A percentile compares a stretch with the other conserved stretches of the same genome.
Conservation (phyloP, 2,888 invertebrate species). For the Orthonevra nobilis region DNA sequence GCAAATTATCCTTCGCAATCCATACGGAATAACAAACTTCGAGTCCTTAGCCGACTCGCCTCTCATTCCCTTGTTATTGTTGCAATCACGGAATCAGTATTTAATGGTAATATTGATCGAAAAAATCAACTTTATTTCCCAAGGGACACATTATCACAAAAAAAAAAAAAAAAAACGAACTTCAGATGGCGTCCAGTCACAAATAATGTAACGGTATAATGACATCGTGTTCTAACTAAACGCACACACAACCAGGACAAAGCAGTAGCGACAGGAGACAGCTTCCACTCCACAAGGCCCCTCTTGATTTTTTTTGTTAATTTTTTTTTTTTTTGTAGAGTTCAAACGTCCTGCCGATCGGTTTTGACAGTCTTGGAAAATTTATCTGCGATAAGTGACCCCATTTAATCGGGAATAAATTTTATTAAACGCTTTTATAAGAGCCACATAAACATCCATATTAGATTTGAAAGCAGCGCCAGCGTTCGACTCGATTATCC, state of each 20-base stretch:
- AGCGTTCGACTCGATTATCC: constrained; percentile 30
- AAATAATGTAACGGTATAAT: constrained; percentile 58
- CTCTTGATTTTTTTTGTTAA: background rate
- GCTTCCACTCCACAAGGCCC: too few relatives aligned
- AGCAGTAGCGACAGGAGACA: background rate
- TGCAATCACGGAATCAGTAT: constrained; percentile 61
- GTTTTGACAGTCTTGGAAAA: constrained; percentile 57
- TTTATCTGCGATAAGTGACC: constrained; percentile 56
- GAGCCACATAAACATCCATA: constrained; percentile 55
- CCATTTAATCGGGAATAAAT: constrained; percentile 63
- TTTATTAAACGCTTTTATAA: constrained; percentile 65
- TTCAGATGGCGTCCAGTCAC: constrained; percentile 36
- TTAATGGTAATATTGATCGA: constrained; percentile 66
- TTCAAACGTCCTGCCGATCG: constrained; percentile 32
- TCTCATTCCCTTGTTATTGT: background rate
- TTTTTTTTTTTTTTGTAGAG: background rate
- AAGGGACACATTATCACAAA: constrained; percentile 57
- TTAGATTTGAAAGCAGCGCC: constrained; percentile 26
- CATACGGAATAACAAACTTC: constrained; percentile 37
- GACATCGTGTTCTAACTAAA: constrained; percentile 16
- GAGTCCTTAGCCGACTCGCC: background rate
- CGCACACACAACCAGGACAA: constrained; percentile 4
- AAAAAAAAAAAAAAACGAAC: constrained; percentile 13
- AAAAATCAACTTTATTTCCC: constrained; percentile 64
- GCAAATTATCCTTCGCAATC: constrained; percentile 40